Base-by-base conservation (phyloP, 2,888 invertebrate genomes). In the Tubulanus polymorphus region DNA sequence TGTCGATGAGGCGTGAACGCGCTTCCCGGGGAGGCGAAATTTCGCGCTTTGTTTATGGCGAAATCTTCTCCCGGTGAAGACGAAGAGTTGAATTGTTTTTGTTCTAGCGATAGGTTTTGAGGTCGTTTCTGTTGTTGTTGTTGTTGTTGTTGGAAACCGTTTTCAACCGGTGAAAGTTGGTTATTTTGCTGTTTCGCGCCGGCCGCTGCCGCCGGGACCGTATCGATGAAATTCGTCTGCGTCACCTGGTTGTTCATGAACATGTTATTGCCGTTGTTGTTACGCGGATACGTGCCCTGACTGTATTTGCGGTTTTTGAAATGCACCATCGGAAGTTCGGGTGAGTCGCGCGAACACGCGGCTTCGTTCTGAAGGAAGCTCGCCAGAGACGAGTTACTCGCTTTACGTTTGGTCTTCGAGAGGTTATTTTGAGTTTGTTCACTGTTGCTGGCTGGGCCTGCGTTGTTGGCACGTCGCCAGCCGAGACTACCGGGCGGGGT, bases 301-400 rank as follows among this genome's bases (percentile, higher is more conserved):
- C 20, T 3, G 15, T 20, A 68, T 60, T 72, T 72, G 15, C 66
- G 56, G 61, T 76, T 76, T 52, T 71, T 64, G 56, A 71, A 77
- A 56, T 77, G 77, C 1, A 75, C 68, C 12, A 73, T 66, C 3
- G 77, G 77, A 1, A 77, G 65, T 57, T 77, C 77, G 0, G 77
- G 77, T 0, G 74, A 73, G 26, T 68, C 69, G 0, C 63, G 54
- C 0, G 63, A 59, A 5, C 63, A 63, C 2, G 61, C 60, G 18
- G 63, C 64, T 49, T 69, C 70, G 48, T 63, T 65, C 6, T 67
- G 63, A 25, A 70, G 57, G 53, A 68, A 69, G 49, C 67, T 67
- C 12, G 67, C 66, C 8, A 69, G 54, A 5, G 69, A 61, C 27
- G 68, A 68, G 35, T 63, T 65, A 51, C 71, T 67, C 12, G 66